These are phyloP conservation scores for Coelinius sp. DNA, from an alignment of 2,888 invertebrate genomes.

Conservation along the genomic window DNA sequence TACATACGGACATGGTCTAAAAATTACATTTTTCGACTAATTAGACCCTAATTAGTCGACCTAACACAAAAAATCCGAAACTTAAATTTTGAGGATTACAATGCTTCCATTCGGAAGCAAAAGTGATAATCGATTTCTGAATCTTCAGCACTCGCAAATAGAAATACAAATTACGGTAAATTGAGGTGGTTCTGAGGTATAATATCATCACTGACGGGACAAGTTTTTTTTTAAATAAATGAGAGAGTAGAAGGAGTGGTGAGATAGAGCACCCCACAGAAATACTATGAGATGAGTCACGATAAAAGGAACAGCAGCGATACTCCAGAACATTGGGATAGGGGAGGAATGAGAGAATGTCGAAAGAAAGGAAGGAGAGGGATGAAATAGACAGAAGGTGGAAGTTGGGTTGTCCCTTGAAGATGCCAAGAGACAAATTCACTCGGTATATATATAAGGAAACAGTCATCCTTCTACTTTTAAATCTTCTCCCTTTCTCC, in stretches of 20 bases:
- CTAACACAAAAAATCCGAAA: no score
- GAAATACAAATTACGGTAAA: neutral
- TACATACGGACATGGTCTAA: no score
- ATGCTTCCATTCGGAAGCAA: no score
- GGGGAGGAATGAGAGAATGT: neutral
- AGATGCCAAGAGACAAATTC: constrained; percentile 49
- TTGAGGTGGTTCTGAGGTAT: neutral
- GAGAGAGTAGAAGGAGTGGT: neutral
- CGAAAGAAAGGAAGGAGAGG: neutral
- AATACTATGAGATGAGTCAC: constrained; percentile 13
- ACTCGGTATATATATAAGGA: constrained; percentile 31
- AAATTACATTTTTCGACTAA: no score
- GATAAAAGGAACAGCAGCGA: constrained; percentile 6
- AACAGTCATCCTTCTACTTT: neutral
- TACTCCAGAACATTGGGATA: neutral
- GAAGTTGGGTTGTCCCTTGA: constrained; percentile 34
- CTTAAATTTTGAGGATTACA: no score
- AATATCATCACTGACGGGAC: constrained; percentile 9
- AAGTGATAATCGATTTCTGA: no score
- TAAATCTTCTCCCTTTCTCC: constrained; percentile 5
- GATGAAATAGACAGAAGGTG: neutral
- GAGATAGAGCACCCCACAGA: constrained; percentile 7
- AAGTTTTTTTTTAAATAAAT: constrained; percentile 12
- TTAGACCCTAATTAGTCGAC: no score
- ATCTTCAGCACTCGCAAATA: neutral